A percentile compares a stretch with the other conserved stretches of the same genome.
These are phyloP conservation scores for Brotula barbata DNA, from an alignment of 2,797 vertebrate genomes.

Conservation along the genomic window DNA sequence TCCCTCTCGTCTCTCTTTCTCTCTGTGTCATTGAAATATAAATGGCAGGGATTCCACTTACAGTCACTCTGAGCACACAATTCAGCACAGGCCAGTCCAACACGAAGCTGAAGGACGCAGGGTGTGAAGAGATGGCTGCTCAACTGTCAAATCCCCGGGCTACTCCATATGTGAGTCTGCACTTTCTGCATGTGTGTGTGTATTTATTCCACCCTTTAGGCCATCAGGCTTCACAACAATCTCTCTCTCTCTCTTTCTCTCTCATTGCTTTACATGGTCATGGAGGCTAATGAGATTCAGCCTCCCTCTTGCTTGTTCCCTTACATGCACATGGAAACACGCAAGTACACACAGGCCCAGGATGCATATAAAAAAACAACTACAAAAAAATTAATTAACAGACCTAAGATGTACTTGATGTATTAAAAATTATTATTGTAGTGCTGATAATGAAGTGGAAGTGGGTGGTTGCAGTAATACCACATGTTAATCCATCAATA, in stretches of 20 bases:
- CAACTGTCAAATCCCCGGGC: slow-evolving; percentile 5
- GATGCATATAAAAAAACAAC: too few relatives aligned
- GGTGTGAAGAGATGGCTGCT: slow-evolving; percentile 40
- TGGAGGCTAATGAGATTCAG: too few relatives aligned
- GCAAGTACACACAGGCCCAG: too few relatives aligned
- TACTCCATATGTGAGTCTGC: slow-evolving; percentile 8
- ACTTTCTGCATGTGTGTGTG: not conserved
- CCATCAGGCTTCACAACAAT: slow-evolving; percentile 5
- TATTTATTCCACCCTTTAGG: slow-evolving; percentile 28
- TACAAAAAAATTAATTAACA: too few relatives aligned
- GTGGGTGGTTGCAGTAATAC: too few relatives aligned
- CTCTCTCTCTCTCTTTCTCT: not conserved
- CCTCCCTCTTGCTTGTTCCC: not conserved
- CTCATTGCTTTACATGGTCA: too few relatives aligned
- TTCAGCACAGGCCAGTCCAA: slow-evolving; percentile 17
- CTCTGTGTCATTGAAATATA: slow-evolving; percentile 35
- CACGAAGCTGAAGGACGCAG: slow-evolving; percentile 20
- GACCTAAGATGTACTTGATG: too few relatives aligned
- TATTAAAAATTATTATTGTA: too few relatives aligned
- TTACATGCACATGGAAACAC: slow-evolving; percentile 5
- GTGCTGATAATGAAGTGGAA: too few relatives aligned
- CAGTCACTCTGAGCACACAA: slow-evolving; percentile 10
- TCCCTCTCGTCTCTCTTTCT: not conserved
- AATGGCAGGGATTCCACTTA: slow-evolving; percentile 30
- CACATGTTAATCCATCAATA: too few relatives aligned